Percentiles rank a stretch among this genome's conserved stretches.
phyloP scores from a whole-genome alignment of 2,113 vertebrate genomes.

The Silurus asotus region DNA sequence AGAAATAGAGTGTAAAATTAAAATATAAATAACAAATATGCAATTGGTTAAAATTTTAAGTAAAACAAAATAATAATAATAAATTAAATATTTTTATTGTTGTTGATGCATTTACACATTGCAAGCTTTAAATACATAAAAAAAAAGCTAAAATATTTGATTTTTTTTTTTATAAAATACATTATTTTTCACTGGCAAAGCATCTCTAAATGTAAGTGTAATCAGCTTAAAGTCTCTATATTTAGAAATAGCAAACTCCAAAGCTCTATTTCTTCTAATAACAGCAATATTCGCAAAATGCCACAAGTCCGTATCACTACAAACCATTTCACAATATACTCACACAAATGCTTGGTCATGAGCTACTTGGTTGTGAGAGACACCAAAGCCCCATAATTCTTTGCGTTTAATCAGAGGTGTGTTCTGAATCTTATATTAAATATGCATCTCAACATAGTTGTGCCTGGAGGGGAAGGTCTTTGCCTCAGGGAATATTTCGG shows the following conservation, averaged over 20 bases:
- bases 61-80: too few species aligned
- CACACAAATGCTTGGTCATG: neutral
- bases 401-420: constrained; percentile 36
- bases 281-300: neutral
- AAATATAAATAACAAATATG: neutral
- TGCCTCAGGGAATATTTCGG: constrained; percentile 53
- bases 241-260: neutral
- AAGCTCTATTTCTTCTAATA: neutral
- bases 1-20: neutral
- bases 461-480: constrained; percentile 39
- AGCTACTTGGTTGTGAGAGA: constrained; percentile 34
- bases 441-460: constrained; percentile 54
- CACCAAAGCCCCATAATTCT: constrained; percentile 40
- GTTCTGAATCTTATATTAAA: constrained; percentile 55
- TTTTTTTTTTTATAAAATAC: too few species aligned
- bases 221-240: neutral
- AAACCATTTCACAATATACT: neutral
- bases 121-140: too few species aligned
- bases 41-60: too few species aligned
- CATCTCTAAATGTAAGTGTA: neutral
- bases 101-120: too few species aligned
- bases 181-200: neutral
- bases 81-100: too few species aligned
- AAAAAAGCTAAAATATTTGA: too few species aligned
- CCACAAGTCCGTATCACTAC: neutral